phyloP scores from a whole-genome alignment of 2,113 vertebrate species.

The Typhlomys cinereus region DNA sequence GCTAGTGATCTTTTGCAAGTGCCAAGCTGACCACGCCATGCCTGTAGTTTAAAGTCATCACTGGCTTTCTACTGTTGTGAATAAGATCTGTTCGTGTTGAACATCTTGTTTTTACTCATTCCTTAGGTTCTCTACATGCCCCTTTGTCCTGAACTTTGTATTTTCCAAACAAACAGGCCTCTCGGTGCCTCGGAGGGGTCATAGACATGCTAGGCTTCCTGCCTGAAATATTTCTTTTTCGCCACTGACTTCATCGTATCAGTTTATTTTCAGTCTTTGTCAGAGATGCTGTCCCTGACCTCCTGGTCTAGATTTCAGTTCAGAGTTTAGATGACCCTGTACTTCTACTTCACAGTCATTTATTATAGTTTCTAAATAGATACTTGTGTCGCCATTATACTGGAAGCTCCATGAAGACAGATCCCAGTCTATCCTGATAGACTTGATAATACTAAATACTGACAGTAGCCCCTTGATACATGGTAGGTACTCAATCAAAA shows the following conservation, averaged over 20 bases:
- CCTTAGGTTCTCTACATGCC: background rate
- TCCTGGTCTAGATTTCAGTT: background rate
- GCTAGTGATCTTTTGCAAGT: background rate
- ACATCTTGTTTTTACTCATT: background rate
- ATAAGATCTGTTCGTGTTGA: background rate
- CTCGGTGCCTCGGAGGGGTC: background rate
- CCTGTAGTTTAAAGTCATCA: background rate
- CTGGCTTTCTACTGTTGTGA: background rate
- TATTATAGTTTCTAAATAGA: constrained; percentile 9
- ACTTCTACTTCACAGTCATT: constrained; percentile 22
- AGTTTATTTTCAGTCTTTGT: background rate
- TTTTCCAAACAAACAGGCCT: background rate
- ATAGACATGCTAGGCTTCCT: background rate
- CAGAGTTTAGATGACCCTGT: background rate
- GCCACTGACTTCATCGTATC: background rate
- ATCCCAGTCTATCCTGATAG: background rate
- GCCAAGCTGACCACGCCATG: background rate
- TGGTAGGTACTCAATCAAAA: background rate
- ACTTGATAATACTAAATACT: background rate
- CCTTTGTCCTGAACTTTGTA: background rate
- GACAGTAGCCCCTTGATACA: background rate
- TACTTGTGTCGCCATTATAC: background rate
- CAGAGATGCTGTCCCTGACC: background rate
- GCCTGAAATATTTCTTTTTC: background rate
- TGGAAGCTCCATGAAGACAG: background rate